Percentiles rank a stretch among this genome's conserved stretches.
Conservation (phyloP, 2,797 vertebrate species). For the Alauda arvensis region DNA sequence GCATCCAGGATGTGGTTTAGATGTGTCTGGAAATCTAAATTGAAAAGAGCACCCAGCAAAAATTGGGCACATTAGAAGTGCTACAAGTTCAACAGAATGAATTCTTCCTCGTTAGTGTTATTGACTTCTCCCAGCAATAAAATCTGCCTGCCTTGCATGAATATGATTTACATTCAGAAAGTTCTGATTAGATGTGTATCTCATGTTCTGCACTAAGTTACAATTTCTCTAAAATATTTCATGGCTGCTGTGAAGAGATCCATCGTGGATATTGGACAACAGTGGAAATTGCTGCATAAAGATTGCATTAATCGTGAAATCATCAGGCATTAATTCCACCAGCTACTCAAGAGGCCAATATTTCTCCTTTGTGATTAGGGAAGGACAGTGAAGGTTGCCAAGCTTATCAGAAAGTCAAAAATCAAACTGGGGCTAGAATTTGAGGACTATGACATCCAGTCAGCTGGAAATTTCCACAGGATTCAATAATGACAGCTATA, state of each 20-base stretch:
- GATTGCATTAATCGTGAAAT: slow-evolving; percentile 10
- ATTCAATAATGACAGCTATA: neutral
- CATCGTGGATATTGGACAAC: neutral
- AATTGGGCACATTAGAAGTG: neutral
- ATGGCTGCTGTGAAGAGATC: neutral
- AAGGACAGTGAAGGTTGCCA: neutral
- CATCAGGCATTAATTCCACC: slow-evolving; percentile 7
- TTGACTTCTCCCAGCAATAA: slow-evolving; percentile 8
- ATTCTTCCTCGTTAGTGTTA: slow-evolving; percentile 1
- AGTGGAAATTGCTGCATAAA: slow-evolving; percentile 16
- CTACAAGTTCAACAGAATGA: neutral
- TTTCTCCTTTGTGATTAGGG: neutral
- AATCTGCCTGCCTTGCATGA: neutral
- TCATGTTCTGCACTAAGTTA: neutral
- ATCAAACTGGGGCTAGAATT: neutral
- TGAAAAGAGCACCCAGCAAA: neutral
- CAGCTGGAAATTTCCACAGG: neutral
- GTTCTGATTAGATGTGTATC: slow-evolving; percentile 4
- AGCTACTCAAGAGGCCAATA: neutral
- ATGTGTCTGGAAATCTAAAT: slow-evolving; percentile 18
- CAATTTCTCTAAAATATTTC: neutral
- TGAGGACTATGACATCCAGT: neutral
- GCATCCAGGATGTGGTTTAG: slow-evolving; percentile 2
- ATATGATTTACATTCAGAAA: slow-evolving; percentile 3
- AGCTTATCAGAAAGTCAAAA: neutral